Evolutionary conservation across 2,888 invertebrate species (phyloP), one percentile per base, ranked within the genome.

Genomic region (Drosophila niveifrons): DNA sequence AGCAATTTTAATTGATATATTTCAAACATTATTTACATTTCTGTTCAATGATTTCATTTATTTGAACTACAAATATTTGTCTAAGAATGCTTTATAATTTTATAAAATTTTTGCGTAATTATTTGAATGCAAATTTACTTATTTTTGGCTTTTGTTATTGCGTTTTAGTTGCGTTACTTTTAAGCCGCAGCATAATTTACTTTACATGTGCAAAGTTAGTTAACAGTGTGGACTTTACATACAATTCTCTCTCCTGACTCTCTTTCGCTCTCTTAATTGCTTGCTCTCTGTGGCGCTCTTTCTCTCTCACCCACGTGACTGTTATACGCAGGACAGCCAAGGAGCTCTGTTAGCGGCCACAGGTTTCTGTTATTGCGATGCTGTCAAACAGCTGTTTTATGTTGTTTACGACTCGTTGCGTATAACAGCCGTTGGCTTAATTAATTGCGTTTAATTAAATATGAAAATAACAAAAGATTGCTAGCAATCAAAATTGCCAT

Each of bases 341-440:
- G 23, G 23, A 39, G 18, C 23, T 13, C 68, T 86, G 83, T 80
- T 86, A 80, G 62, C 83, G 46, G 86, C 87, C 78, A 82, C 81
- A 82, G 81, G 81, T 86, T 72, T 77, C 71, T 80, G 81, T 80
- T 80, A 69, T 48, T 66, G 51, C 58, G 66, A 68, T 72, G 39
- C 44, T 53, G 46, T 31, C 13, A 15, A 85, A 73, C 83, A 85
- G 80, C 76, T 81, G 82, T 71, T 78, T 44, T 29, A 36, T 18
- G 28, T 76, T 76, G 75, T 74, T 75, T 78, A 78, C 75, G 65
- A 57, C 74, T 46, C 48, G 41, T 51, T 10, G 58, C 53, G 53
- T 76, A 76, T 76, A 72, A 74, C 77, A 74, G 65, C 53, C 65
- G 11, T 56, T 34, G 7, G 2, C 10, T 18, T n/a, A 44, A 70